Conservation (phyloP, 2,113 vertebrate species). For the Tringa solitaria region DNA sequence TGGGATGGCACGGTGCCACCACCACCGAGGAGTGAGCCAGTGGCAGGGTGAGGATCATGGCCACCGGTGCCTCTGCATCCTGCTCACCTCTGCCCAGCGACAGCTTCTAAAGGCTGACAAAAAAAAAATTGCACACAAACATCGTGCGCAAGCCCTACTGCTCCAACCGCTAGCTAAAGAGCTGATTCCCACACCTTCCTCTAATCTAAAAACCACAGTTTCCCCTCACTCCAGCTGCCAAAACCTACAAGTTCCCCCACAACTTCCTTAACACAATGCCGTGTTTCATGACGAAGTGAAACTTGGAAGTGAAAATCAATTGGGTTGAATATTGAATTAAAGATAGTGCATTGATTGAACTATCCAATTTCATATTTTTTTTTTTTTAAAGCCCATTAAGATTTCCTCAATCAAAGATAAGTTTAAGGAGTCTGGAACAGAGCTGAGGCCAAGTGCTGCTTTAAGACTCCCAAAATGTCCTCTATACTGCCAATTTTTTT, state of each 20-base stretch:
- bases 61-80: background rate
- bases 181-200: conserved; percentile 51
- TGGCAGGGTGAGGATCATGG: background rate
- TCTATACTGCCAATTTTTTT: background rate
- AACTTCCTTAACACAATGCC: conserved; percentile 46
- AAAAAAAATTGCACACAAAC: background rate
- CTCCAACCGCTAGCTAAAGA: background rate
- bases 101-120: background rate
- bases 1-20: background rate
- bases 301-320: conserved; percentile 35
- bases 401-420: background rate
- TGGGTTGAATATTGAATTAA: conserved; percentile 39
- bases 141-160: background rate
- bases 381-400: background rate
- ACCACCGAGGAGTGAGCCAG: fast-evolving
- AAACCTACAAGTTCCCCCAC: conserved; percentile 41
- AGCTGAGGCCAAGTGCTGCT: background rate
- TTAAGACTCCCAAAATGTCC: background rate
- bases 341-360: background rate
- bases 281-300: conserved; percentile 21
- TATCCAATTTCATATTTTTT: background rate
- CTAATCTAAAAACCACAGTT: conserved; percentile 63
- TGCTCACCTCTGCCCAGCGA: background rate
- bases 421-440: background rate
- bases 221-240: conserved; percentile 46